Conservation (phyloP, 1,140 invertebrate genomes). For the Trigoniulus corallinus region DNA sequence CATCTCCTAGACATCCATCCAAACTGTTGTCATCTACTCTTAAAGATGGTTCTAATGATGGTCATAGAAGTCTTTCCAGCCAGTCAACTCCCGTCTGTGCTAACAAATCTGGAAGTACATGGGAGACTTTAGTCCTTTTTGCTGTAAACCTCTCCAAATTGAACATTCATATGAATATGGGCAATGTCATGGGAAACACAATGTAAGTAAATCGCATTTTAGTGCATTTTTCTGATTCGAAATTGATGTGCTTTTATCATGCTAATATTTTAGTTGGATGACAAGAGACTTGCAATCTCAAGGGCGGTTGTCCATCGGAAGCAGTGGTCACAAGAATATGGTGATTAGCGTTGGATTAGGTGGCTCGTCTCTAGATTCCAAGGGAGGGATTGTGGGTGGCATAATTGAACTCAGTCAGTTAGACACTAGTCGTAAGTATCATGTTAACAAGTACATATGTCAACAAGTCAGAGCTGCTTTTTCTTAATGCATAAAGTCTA, state of each 20-base stretch:
- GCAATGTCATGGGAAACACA: slow-evolving; percentile 95
- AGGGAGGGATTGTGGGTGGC: slow-evolving; percentile 90
- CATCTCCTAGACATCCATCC: too few relatives aligned
- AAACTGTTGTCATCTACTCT: too few relatives aligned
- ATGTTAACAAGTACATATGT: too few relatives aligned
- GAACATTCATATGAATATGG: slow-evolving; percentile 97
- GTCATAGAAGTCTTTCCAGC: too few relatives aligned
- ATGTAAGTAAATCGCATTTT: slow-evolving; percentile 33
- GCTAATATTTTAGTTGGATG: slow-evolving; percentile 47
- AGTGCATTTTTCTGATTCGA: neutral
- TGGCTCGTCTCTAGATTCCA: slow-evolving; percentile 80
- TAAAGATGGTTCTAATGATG: too few relatives aligned
- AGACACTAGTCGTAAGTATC: slow-evolving; percentile 62
- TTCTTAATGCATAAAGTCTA: neutral
- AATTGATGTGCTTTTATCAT: slow-evolving; percentile 9
- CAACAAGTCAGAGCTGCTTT: too few relatives aligned
- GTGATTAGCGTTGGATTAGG: slow-evolving; percentile 72
- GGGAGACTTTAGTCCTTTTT: slow-evolving; percentile 91
- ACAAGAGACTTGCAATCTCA: slow-evolving; percentile 78
- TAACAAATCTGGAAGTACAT: slow-evolving; percentile 25
- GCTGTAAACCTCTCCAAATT: slow-evolving; percentile 86
- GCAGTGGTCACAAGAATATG: slow-evolving; percentile 84
- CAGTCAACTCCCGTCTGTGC: too few relatives aligned
- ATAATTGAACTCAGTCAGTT: slow-evolving; percentile 79
- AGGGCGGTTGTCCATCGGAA: slow-evolving; percentile 80